Evolutionary conservation across 2,888 invertebrate genomes (phyloP), one percentile per base, ranked within the genome.

Genomic region (Uropetala carovei): DNA sequence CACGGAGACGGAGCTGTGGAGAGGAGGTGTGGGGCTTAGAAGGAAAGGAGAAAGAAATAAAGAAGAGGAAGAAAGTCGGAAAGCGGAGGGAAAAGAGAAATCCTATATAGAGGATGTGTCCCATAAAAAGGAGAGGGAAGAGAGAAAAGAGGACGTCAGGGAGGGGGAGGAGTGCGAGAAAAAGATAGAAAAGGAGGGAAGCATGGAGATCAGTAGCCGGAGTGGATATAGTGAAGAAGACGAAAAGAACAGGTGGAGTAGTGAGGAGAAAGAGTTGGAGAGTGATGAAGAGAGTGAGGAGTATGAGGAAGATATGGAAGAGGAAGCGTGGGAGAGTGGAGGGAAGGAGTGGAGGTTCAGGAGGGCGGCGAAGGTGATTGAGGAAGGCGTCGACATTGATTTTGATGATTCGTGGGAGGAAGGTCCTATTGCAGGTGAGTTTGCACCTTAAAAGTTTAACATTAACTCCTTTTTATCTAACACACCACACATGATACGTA

Each of bases 361-460:
- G 85, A 92, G 86, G 92, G 92, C 16, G 92, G 92, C 43, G 92
- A 93, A 59, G 75, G 27, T 10, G 22, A 9, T 27, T 22, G 75
- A 75, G 9, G 75, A 75, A 27, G 75, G 27, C 1, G 93, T 92
- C 9, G 93, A 92, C 16, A 92, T 92, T 75, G 93, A 92, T 56
- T 81, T 93, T 27, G 93, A 93, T 30, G 82, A 83, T 22, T 83
- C 92, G 9, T 93, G 92, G 92, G 93, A 93, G 82, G 92, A 93
- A 57, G 92, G 92, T 7, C 83, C 92, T 11, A 83, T 57, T 4
- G 81, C 92, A 82, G 82, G 93, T 93, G 68, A 93, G 92, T 92
- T 16, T 10, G 27, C 56, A n/a, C 22, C 56, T 82, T 14, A 81
- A 92, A 57, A 57, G 86, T 64, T 27, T 43, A 43, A 43, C 43